phyloP scores from a whole-genome alignment of 2,113 vertebrate species.

The Ctenomys sociabilis region DNA sequence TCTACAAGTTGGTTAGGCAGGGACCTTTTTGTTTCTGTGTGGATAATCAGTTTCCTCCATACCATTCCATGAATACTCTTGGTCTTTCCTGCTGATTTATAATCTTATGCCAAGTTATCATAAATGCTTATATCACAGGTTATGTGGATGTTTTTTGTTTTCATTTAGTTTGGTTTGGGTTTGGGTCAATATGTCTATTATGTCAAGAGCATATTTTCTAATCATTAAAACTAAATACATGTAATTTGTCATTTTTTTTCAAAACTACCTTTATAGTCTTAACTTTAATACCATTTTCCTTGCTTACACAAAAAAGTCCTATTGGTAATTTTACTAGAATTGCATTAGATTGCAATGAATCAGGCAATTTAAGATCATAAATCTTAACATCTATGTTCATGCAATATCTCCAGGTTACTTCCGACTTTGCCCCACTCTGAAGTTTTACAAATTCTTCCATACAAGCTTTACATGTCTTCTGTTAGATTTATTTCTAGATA shows the following conservation, averaged over 20 bases:
- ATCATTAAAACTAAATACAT: constrained; percentile 12
- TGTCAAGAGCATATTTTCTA: not conserved
- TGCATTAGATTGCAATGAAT: not conserved
- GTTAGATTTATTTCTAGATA: constrained; percentile 40
- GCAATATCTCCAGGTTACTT: not conserved
- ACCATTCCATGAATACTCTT: not conserved
- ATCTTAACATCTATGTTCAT: not conserved
- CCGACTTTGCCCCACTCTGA: not conserved
- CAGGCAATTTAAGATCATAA: not conserved
- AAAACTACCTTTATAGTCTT: not conserved
- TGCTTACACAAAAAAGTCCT: not conserved
- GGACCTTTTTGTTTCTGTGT: not conserved
- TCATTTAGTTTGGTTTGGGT: not conserved
- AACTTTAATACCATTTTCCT: constrained; percentile 33
- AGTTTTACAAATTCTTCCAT: constrained; percentile 1
- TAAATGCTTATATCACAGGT: not conserved
- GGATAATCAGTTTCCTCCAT: not conserved
- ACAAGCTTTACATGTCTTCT: not conserved
- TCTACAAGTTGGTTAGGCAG: not conserved
- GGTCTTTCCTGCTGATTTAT: not conserved
- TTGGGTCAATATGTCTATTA: not conserved
- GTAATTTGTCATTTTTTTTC: not conserved
- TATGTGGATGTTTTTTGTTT: not conserved
- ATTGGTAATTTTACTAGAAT: not conserved
- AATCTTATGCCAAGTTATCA: not conserved